These are phyloP conservation scores for Hypomecis atomaria DNA, from an alignment of 2,888 invertebrate species.

Conservation along the genomic window DNA sequence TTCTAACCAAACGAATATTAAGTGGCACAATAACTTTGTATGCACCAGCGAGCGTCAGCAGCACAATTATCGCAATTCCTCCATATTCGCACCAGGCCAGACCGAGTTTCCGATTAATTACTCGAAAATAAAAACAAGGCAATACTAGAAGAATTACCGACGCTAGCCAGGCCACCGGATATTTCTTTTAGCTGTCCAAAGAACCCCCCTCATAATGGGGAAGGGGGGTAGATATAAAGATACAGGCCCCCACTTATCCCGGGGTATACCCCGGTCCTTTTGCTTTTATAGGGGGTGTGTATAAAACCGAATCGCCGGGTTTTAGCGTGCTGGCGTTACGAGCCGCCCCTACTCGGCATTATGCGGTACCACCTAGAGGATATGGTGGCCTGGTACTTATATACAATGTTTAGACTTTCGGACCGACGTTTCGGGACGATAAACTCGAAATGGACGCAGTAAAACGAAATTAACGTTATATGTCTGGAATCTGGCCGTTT, in stretches of 20 bases:
- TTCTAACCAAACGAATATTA: no score
- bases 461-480: constrained; percentile 39
- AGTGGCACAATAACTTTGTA: no score
- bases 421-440: constrained; percentile 57
- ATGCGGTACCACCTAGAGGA: constrained; percentile 67
- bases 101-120: constrained; percentile 72
- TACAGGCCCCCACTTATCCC: constrained; percentile 83
- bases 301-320: constrained; percentile 84
- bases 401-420: constrained; percentile 52
- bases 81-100: constrained; percentile 49
- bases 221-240: constrained; percentile 83
- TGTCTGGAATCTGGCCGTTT: constrained; percentile 27
- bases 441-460: constrained; percentile 58
- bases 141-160: constrained; percentile 77
- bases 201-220: constrained; percentile 82
- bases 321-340: constrained; percentile 84
- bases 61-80: constrained; percentile 22
- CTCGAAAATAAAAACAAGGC: constrained; percentile 74
- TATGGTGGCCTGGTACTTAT: constrained; percentile 73
- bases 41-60: neutral
- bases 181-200: constrained; percentile 85
- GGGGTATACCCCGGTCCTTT: constrained; percentile 80
- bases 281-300: constrained; percentile 85
- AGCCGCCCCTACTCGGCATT: constrained; percentile 78
- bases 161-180: constrained; percentile 78